These are phyloP conservation scores for Oryzias curvinotus DNA, from an alignment of 2,113 vertebrate genomes.

Conservation along the genomic window DNA sequence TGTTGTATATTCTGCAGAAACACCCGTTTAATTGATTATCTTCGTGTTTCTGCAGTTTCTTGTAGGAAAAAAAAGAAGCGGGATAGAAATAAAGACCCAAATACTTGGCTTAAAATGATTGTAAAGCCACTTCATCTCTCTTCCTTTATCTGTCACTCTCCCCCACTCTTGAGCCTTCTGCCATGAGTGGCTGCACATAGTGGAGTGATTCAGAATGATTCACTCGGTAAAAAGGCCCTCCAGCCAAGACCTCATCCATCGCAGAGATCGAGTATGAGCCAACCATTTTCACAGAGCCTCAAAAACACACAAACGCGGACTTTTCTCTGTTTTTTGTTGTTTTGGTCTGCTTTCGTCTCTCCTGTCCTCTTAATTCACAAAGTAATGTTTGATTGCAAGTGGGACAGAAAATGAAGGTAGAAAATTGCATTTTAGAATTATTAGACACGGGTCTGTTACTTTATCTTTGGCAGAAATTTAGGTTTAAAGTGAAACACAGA, in stretches of 20 bases:
- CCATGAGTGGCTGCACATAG: conserved; percentile 60
- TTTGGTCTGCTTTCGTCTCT: conserved; percentile 8
- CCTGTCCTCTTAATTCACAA: conserved; percentile 18
- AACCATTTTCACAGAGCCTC: conserved; percentile 45
- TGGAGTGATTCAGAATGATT: conserved; percentile 66
- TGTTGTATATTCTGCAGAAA: no score
- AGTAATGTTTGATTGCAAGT: conserved; percentile 30
- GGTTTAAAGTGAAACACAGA: neutral
- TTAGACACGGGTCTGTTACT: neutral
- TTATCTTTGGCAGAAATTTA: neutral
- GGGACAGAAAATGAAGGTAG: conserved; percentile 27
- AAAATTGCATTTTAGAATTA: conserved; percentile 30
- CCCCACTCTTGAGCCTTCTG: conserved; percentile 34
- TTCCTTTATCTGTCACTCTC: conserved; percentile 43
- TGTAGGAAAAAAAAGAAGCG: neutral
- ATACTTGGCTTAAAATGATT: conserved; percentile 44
- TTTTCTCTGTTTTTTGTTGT: neutral
- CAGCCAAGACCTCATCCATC: conserved; percentile 49
- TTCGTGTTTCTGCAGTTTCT: neutral
- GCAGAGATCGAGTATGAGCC: conserved; percentile 49
- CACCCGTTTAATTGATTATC: no score
- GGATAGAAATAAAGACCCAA: conserved; percentile 44
- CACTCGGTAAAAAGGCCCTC: conserved; percentile 63
- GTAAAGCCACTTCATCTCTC: conserved; percentile 50
- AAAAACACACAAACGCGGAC: conserved; percentile 16